Evolutionary conservation across 2,797 vertebrate genomes (phyloP), one percentile per base, ranked within the genome.

Genomic region (Ficedula albicollis): DNA sequence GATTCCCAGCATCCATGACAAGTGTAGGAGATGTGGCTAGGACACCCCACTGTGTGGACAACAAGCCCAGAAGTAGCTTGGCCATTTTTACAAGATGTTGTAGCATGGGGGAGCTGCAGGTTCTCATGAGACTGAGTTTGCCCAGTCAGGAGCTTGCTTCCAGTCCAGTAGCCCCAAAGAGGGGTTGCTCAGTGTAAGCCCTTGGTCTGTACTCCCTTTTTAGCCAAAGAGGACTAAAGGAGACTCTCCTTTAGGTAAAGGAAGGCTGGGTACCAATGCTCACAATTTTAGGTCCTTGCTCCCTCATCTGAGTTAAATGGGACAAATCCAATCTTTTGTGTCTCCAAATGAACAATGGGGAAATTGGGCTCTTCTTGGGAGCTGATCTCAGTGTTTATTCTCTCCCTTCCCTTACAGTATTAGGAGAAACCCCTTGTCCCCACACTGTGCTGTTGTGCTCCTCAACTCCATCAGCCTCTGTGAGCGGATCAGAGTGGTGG

Each of bases 391-490:
- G 30, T 52, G 30, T 38, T 75, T 59, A 39, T 77, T 60, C 22
- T 54, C 64, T 43, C 44, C 11, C 17, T 13, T 95, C 39, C 22
- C 67, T 83, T 69, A 30, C 95, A 99, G 99, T 49, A 94, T 99
- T 78, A 98, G 93, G 85, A 90, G 97, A 41, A 98, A 97, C 22
- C 64, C 54, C 3, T 89, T 98, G 39, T 97, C 98, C 25, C 93
- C 94, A 4, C 15, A 23, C 5, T 97, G 95, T 68, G 95, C 97
- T 8, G 56, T 98, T 59, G 79, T 90, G 38, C 91, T 99, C 41
- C 92, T 98, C 20, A 74, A 75, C 10, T 96, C 98, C 82, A 90
- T 99, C 90, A 97, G 80, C 48, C 87, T 97, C 60, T 98, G 98
- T 83, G 96, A 97, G 13, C 90, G 96, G 36, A 92, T 98, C 82